Conservation (phyloP, 2,113 vertebrate species). For the Genyomyrus donnyi region DNA sequence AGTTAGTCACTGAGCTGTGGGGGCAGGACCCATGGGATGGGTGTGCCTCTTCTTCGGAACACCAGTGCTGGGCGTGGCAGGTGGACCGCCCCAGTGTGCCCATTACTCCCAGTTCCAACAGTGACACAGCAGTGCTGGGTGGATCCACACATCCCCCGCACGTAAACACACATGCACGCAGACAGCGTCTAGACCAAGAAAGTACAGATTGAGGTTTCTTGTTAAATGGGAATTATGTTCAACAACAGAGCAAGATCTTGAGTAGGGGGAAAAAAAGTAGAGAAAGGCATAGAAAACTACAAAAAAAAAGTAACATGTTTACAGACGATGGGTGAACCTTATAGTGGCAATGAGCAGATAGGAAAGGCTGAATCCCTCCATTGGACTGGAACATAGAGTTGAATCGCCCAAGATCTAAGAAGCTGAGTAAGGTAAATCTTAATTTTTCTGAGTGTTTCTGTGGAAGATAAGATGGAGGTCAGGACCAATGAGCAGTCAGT, state of each 20-base stretch:
- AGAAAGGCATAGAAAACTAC: not conserved
- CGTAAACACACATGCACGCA: not conserved
- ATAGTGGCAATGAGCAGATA: not conserved
- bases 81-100: not conserved
- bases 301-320: not conserved
- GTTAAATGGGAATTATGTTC: conserved; percentile 1
- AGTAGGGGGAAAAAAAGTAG: not conserved
- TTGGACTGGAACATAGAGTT: not conserved
- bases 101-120: conserved; percentile 9
- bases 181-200: not conserved
- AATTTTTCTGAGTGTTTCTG: not conserved
- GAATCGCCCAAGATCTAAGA: not conserved
- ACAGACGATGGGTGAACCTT: not conserved
- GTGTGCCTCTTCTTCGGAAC: not conserved
- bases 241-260: not conserved
- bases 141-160: not conserved
- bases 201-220: not conserved
- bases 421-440: not conserved
- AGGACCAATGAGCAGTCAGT: not conserved
- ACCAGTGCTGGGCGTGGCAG: not conserved
- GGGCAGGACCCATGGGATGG: conserved; percentile 9
- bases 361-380: not conserved
- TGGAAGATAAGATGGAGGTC: not conserved
- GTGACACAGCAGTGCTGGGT: not conserved
- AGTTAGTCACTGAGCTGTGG: conserved; percentile 17